These are phyloP conservation scores for Cheilosia variabilis DNA, from an alignment of 2,888 invertebrate species.

Conservation along the genomic window DNA sequence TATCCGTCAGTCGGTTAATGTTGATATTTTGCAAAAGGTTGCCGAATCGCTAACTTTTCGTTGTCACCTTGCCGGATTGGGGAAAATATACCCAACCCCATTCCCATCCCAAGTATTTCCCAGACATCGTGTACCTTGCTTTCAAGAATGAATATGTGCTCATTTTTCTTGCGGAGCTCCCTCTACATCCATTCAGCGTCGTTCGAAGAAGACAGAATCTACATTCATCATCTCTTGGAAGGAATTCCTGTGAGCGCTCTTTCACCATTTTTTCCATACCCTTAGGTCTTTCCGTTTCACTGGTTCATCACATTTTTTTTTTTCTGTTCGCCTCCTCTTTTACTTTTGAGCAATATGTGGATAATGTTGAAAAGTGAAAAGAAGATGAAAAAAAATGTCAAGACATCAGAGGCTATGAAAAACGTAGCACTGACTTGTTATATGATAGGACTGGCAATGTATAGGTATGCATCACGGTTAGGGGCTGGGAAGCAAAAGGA, in stretches of 20 bases:
- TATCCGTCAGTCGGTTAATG: conserved; percentile 54
- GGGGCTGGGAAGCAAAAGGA: conserved; percentile 11
- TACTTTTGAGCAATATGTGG: conserved; percentile 55
- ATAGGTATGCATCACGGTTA: conserved; percentile 39
- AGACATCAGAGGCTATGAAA: conserved; percentile 60
- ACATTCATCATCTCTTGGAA: conserved; percentile 68
- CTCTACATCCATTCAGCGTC: conserved; percentile 54
- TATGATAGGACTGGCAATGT: conserved; percentile 20
- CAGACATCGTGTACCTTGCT: conserved; percentile 26
- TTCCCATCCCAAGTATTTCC: not conserved
- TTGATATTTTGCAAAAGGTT: conserved; percentile 63
- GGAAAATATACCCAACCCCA: conserved; percentile 8
- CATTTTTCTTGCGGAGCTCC: conserved; percentile 57
- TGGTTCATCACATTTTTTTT: conserved; percentile 56
- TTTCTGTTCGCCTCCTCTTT: conserved; percentile 7
- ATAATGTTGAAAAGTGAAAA: conserved; percentile 34
- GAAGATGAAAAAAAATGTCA: conserved; percentile 32
- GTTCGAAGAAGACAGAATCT: conserved; percentile 66
- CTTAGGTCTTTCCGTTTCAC: conserved; percentile 66
- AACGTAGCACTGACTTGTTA: conserved; percentile 43
- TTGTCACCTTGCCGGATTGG: conserved; percentile 45
- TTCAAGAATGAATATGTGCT: conserved; percentile 49
- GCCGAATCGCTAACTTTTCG: conserved; percentile 57
- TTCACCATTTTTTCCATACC: conserved; percentile 48
- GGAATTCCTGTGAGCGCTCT: conserved; percentile 58